phyloP scores from a whole-genome alignment of 2,888 invertebrate species.

The Serripes groenlandicus region DNA sequence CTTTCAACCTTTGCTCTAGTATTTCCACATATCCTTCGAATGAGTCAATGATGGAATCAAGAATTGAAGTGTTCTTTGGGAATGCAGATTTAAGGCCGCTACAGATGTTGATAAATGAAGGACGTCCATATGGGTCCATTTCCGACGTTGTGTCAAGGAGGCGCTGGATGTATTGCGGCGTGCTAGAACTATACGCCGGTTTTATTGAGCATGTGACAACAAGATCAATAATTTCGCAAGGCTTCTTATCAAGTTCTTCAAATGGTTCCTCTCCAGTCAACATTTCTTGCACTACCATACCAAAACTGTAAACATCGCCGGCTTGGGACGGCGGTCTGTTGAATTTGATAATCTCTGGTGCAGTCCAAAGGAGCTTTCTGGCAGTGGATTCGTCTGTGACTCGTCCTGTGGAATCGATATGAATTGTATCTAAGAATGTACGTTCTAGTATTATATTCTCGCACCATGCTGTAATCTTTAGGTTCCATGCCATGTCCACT shows the following conservation, averaged over 20 bases:
- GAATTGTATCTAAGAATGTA: conserved; percentile 28
- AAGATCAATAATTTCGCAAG: conserved; percentile 75
- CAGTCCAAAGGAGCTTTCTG: conserved; percentile 76
- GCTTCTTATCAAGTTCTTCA: conserved; percentile 71
- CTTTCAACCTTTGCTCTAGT: conserved; percentile 37
- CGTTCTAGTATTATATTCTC: conserved; percentile 60
- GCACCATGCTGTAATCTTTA: conserved; percentile 83
- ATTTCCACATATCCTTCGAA: conserved; percentile 80
- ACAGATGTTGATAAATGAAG: conserved; percentile 76
- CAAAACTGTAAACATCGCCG: conserved; percentile 81
- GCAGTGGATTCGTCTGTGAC: neutral
- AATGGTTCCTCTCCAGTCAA: conserved; percentile 81
- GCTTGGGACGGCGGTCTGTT: conserved; percentile 61
- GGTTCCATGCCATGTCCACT: conserved; percentile 82
- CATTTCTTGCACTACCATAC: conserved; percentile 82
- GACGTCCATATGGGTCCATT: conserved; percentile 71
- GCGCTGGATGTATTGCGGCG: conserved; percentile 68
- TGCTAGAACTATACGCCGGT: conserved; percentile 71
- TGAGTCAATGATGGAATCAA: conserved; percentile 84
- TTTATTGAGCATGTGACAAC: conserved; percentile 73
- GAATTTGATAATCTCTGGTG: conserved; percentile 80
- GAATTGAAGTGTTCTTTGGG: conserved; percentile 77
- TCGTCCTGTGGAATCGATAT: neutral
- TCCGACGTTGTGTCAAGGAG: conserved; percentile 80
- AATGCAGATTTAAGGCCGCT: conserved; percentile 74